phyloP scores from a whole-genome alignment of 2,113 vertebrate genomes.

The Aegithalos caudatus region DNA sequence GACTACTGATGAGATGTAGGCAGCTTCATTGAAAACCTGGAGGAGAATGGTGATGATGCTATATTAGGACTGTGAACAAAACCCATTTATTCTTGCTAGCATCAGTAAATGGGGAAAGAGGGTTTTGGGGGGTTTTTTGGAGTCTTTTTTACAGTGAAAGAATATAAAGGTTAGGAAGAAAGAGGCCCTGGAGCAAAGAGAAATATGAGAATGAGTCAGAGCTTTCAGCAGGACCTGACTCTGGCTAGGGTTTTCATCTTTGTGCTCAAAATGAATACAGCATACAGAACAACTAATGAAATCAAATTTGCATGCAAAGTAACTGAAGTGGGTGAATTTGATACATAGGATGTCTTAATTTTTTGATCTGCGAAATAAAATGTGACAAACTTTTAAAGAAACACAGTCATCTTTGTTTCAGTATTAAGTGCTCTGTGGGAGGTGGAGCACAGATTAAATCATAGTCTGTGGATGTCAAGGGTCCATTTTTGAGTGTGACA shows the following conservation, averaged over 20 bases:
- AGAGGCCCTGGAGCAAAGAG: background rate
- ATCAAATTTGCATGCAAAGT: background rate
- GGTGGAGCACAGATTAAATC: constrained; percentile 3
- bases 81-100: constrained; percentile 17
- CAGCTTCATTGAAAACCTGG: constrained; percentile 7
- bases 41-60: background rate
- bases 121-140: background rate
- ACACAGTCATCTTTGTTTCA: background rate
- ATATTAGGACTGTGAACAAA: constrained; percentile 36
- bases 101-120: background rate
- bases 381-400: constrained; percentile 15
- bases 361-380: constrained; percentile 14
- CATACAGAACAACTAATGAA: background rate
- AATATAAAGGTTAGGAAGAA: constrained; percentile 11
- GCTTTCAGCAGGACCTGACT: constrained; percentile 26
- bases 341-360: constrained; percentile 17
- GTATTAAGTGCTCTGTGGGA: background rate
- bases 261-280: constrained; percentile 10
- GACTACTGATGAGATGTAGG: constrained; percentile 1
- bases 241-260: constrained; percentile 34
- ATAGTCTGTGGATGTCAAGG: constrained; percentile 5
- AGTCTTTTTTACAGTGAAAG: background rate
- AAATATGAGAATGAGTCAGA: constrained; percentile 54
- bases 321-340: constrained; percentile 29
- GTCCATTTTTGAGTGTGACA: background rate